Conservation (phyloP, 2,888 invertebrate species). For the Pyrochroa serraticornis region DNA sequence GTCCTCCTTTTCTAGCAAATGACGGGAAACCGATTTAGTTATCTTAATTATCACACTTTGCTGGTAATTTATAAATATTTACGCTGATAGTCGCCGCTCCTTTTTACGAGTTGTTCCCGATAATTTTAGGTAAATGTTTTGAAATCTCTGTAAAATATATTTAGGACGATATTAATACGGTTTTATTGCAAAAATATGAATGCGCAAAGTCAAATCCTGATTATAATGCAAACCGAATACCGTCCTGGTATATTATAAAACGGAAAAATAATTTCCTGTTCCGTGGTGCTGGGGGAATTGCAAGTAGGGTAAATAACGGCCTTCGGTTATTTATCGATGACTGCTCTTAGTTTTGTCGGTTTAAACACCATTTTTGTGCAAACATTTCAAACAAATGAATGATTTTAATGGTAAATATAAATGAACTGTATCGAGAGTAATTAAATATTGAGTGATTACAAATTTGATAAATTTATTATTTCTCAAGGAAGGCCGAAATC, state of each 20-base stretch:
- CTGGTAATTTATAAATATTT: too few species aligned
- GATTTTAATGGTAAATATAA: background rate
- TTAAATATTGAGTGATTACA: too few species aligned
- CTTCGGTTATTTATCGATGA: constrained; percentile 41
- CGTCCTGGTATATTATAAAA: constrained; percentile 48
- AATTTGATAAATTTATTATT: too few species aligned
- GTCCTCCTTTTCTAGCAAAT: too few species aligned
- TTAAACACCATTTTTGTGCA: constrained; percentile 1
- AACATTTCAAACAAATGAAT: background rate
- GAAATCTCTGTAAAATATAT: too few species aligned
- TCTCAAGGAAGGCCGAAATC: background rate
- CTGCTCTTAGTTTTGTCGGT: constrained; percentile 17
- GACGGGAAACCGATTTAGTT: too few species aligned
- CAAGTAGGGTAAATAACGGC: constrained; percentile 49
- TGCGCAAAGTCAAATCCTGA: constrained; percentile 44
- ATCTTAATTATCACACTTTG: too few species aligned
- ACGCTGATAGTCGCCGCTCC: too few species aligned
- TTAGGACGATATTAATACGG: too few species aligned
- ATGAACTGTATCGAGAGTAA: background rate
- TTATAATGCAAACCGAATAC: constrained; percentile 47
- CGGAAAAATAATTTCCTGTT: constrained; percentile 53
- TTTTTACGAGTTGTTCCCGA: too few species aligned
- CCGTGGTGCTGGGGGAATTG: constrained; percentile 45
- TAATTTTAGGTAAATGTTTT: too few species aligned
- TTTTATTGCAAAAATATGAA: constrained; percentile 28